Base-by-base conservation (phyloP, 2,113 vertebrate genomes). In the Pygathrix nemaeus region DNA sequence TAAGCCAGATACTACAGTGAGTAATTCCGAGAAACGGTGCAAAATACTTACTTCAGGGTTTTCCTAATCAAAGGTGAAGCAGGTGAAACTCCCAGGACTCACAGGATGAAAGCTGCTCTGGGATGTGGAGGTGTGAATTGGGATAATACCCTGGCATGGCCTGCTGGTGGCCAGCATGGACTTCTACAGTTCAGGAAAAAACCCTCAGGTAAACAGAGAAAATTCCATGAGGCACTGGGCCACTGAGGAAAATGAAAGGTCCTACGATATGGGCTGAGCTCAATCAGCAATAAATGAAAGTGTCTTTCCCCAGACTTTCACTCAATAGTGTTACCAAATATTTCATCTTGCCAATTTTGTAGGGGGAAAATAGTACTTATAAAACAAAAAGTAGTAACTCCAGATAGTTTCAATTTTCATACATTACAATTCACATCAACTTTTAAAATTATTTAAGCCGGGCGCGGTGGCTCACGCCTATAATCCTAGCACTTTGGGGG, bases 371-470 rank as follows among this genome's bases (percentile, higher is more conserved):
- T 40, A 50, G 35, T 78, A 78, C 68, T 59, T 55, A 81, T 64
- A 72, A 64, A 84, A 90, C 27, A 50, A 88, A 84, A 70, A 84
- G 38, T 45, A 76, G 38, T 88, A 75, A 68, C 11, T 55, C 30
- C 13, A 1, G 61, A 20, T 82, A 66, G 23, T 76, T 96, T 93
- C 35, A 59, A 59, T 84, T 78, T 92, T 93, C 61, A 93, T 14
- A 45, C 75, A 70, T 86, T 86, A 61, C 82, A 88, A 83, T 83
- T 82, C 78, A 50, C 70, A 76, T 30, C 48, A 57, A 88, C 79
- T 88, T 93, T 45, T 50, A 61, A 93, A 72, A 59, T 76, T 52
- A 61, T n/a, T 55, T 64, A 64, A 6, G 27, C 12, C 1, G 5
- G 61, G 12, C 2, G 6, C 0, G 0, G 27, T 64, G 61, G 30